Base-by-base conservation (phyloP, 2,113 vertebrate species). In the Heterotilapia buettikoferi region DNA sequence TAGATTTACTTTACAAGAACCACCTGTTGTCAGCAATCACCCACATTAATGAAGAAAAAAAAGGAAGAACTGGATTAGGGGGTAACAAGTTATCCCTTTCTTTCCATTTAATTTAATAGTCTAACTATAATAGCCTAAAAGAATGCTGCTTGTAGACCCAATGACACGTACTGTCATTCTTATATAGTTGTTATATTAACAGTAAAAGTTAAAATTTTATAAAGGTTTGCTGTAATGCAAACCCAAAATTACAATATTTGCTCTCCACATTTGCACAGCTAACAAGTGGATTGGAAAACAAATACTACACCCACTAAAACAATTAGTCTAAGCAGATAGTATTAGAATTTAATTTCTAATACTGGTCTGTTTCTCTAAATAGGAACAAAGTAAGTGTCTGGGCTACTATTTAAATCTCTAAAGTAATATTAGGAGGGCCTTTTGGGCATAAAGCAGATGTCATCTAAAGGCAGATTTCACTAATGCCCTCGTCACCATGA, bases 401-500 rank as follows among this genome's bases (percentile, higher is more conserved):
- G 26, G 45, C 47, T 33, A 31, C 73, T n/a, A 33, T 78, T 52
- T 52, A 50, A 52, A 50, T 78, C 45, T 52, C 47, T 1, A 21
- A 33, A 38, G 14, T 33, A 52, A 90, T 71, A 29, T 8, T 45
- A 83, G n/a, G 29, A 21, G 19, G 47, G 36, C 5, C 63, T 40
- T 84, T 73, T 86, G 87, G 63, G 84, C 52, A 95, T 93, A 87
- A 94, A 95, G 92, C 90, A 92, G 88, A 83, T 89, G 90, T 93
- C 93, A 94, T 94, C 94, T 95, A 92, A 88, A 95, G 88, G 54
- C 91, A 92, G 91, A 93, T 95, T 92, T 94, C 89, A 92, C 93
- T 95, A 91, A 95, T 93, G 94, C 90, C 89, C 90, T 88, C 11
- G 88, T 92, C 92, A 92, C 57, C 83, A 71, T 87, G 90, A 90